These are phyloP conservation scores for Heloderma charlesbogerti DNA, from an alignment of 2,113 vertebrate genomes.

Conservation along the genomic window DNA sequence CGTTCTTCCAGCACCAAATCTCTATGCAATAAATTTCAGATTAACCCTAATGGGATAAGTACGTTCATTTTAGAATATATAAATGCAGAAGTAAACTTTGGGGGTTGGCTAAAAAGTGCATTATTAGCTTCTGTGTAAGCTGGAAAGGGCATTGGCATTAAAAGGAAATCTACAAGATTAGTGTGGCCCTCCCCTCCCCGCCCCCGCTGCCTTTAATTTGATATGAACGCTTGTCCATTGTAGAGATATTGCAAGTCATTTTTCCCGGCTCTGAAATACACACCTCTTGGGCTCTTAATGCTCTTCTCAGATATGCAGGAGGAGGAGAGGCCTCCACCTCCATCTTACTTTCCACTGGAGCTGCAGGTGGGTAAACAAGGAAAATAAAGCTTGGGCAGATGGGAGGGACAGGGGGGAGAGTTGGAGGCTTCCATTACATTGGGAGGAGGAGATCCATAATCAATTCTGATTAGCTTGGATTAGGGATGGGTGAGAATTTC, in stretches of 20 bases:
- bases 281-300: background rate
- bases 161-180: background rate
- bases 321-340: background rate
- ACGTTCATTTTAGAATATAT: background rate
- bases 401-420: background rate
- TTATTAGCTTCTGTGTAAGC: background rate
- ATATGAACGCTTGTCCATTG: background rate
- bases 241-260: background rate
- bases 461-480: too few species aligned
- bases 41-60: slow-evolving; percentile 14
- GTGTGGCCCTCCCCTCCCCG: background rate
- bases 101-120: background rate
- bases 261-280: background rate
- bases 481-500: too few species aligned
- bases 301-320: background rate
- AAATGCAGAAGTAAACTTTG: background rate
- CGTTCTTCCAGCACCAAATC: background rate
- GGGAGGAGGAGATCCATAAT: background rate
- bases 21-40: slow-evolving; percentile 12
- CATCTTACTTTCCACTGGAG: background rate
- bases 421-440: background rate
- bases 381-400: background rate
- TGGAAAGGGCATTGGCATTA: background rate
- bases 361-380: background rate
- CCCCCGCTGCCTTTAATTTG: background rate